phyloP scores from a whole-genome alignment of 2,797 vertebrate species.

The Rachycentron canadum region DNA sequence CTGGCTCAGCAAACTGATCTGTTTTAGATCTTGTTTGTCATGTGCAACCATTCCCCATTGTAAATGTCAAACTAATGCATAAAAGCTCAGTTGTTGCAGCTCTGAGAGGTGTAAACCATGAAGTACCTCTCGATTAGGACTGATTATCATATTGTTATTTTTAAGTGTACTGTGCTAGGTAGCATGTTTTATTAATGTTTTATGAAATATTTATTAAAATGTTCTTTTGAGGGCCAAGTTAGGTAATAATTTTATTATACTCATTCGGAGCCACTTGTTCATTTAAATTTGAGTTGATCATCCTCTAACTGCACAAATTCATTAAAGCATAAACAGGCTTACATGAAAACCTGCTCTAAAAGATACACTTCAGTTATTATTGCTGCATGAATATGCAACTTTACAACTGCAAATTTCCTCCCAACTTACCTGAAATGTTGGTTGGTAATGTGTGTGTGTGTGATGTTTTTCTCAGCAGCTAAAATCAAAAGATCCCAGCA shows the following conservation, averaged over 20 bases:
- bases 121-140: not conserved
- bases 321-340: not conserved
- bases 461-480: not conserved
- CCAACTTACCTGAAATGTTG: not conserved
- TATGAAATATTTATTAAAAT: slow-evolving; percentile 15
- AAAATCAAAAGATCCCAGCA: not conserved
- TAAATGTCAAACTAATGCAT: not conserved
- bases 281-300: not conserved
- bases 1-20: not conserved
- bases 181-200: not conserved
- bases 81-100: not conserved
- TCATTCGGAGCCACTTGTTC: not conserved
- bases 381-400: not conserved
- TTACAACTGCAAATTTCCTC: not conserved
- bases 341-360: not conserved
- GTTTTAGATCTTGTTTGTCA: not conserved
- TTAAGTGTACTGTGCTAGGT: not conserved
- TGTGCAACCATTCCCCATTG: not conserved
- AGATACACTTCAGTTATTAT: not conserved
- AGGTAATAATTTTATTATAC: not conserved
- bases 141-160: slow-evolving; percentile 1
- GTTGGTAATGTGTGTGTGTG: not conserved
- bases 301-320: not conserved
- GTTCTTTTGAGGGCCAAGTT: not conserved
- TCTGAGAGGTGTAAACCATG: not conserved